Base-by-base conservation (phyloP, 2,888 invertebrate genomes). In the Argyra leucocephala region DNA sequence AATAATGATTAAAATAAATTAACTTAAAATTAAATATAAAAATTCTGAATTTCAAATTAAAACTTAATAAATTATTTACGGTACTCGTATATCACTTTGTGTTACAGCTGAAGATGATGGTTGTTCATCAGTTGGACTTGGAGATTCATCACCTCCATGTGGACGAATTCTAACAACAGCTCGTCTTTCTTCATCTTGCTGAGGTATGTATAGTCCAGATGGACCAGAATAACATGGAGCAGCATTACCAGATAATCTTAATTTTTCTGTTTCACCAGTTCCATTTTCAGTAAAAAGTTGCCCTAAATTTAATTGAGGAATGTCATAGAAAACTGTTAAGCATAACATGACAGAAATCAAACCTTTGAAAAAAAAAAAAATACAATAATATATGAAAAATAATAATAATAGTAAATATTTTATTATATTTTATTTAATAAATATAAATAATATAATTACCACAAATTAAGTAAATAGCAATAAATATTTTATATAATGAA, bases 281-380 rank as follows among this genome's bases (percentile, higher is more conserved):
- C 86, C 83, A 63, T 82, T 82, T 69, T 88, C 83, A 63, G 89
- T 86, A 78, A 92, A 91, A 60, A 91, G 85, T 67, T 88, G 83
- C 70, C 91, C 90, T 66, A 93, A 80, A 79, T 93, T 93, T 72
- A 93, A 82, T 81, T 93, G 91, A 5, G 93, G 93, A 71, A 94
- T 91, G 77, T 93, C 92, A 80, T 92, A 92, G 81, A 93, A 89
- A 26, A 92, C 88, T 2, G 91, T 89, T 74, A 93, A 80, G 18
- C 89, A 85, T 71, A 93, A 82, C 90, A 93, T 91, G 83, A 93
- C 86, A 80, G 89, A 88, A 22, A 90, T 88, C 68, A 93, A 83
- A 37, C 93, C 93, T 74, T 87, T 74, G 73, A 67, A 68, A 61
- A 64, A 58, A 64, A 62, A 15, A 37, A 37, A 64, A 36, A 64